phyloP scores from a whole-genome alignment of 2,113 vertebrate genomes.

The Dromas ardeola region DNA sequence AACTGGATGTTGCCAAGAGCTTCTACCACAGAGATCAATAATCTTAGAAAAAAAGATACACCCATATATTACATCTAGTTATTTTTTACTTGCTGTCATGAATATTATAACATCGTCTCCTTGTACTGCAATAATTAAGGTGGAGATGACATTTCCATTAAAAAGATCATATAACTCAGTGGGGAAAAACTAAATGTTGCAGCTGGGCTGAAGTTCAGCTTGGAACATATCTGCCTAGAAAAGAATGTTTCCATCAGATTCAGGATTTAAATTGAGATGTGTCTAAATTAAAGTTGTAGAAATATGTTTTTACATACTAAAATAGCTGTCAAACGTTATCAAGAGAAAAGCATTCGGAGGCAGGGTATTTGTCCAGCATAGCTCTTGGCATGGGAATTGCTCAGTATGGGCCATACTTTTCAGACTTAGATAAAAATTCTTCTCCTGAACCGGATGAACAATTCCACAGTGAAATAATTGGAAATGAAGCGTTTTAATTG shows the following conservation, averaged over 20 bases:
- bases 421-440: not conserved
- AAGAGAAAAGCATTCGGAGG: not conserved
- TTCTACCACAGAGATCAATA: not conserved
- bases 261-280: not conserved
- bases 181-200: not conserved
- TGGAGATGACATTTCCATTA: constrained; percentile 48
- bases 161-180: constrained; percentile 26
- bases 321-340: not conserved
- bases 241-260: not conserved
- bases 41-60: not conserved
- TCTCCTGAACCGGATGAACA: not conserved
- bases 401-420: not conserved
- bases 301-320: not conserved
- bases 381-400: not conserved
- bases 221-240: not conserved
- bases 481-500: not conserved
- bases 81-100: constrained; percentile 38
- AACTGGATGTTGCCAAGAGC: not conserved
- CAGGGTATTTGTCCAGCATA: not conserved
- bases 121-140: constrained; percentile 50
- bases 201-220: not conserved
- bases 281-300: not conserved
- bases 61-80: not conserved
- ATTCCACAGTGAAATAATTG: not conserved
- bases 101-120: constrained; percentile 34